These are phyloP conservation scores for Hyperoplus immaculatus DNA, from an alignment of 2,797 vertebrate species.

Conservation along the genomic window DNA sequence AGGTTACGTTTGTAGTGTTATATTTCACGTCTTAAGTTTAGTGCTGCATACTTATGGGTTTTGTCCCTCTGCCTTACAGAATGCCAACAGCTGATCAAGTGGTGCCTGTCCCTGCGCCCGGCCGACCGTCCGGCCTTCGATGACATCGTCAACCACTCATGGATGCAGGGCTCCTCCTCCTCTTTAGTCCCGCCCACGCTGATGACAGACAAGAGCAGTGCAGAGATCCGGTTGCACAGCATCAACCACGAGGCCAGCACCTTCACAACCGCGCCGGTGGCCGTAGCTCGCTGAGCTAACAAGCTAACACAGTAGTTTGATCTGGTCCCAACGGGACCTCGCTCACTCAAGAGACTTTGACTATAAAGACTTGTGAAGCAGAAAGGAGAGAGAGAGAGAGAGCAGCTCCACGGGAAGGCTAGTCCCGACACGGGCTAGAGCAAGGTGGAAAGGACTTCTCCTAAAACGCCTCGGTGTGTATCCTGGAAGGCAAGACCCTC, in stretches of 20 bases:
- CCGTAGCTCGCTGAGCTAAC: slow-evolving; percentile 64
- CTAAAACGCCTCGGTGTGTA: slow-evolving; percentile 16
- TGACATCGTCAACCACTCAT: slow-evolving; percentile 92
- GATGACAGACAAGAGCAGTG: slow-evolving; percentile 79
- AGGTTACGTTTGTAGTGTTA: background rate
- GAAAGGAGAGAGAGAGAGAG: background rate
- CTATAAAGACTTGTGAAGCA: slow-evolving; percentile 48
- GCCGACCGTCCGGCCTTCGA: slow-evolving; percentile 93
- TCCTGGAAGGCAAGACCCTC: slow-evolving; percentile 8
- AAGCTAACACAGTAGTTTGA: background rate
- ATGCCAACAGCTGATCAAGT: slow-evolving; percentile 92
- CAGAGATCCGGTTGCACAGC: slow-evolving; percentile 93
- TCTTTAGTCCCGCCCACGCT: slow-evolving; percentile 76
- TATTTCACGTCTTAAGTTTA: background rate
- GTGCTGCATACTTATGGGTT: slow-evolving; percentile 27
- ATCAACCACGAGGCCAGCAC: slow-evolving; percentile 86
- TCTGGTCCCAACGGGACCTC: slow-evolving; percentile 37
- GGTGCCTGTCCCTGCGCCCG: slow-evolving; percentile 91
- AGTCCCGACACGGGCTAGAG: background rate
- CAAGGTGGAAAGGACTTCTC: slow-evolving; percentile 16
- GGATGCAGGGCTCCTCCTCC: slow-evolving; percentile 90
- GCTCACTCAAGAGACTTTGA: slow-evolving; percentile 42
- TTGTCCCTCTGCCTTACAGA: slow-evolving; percentile 69
- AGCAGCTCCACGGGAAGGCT: background rate
- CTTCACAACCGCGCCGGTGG: slow-evolving; percentile 64